Percentiles rank a stretch among this genome's conserved stretches.
phyloP scores from a whole-genome alignment of 1,140 invertebrate genomes.

The Temnothorax curvispinosus region DNA sequence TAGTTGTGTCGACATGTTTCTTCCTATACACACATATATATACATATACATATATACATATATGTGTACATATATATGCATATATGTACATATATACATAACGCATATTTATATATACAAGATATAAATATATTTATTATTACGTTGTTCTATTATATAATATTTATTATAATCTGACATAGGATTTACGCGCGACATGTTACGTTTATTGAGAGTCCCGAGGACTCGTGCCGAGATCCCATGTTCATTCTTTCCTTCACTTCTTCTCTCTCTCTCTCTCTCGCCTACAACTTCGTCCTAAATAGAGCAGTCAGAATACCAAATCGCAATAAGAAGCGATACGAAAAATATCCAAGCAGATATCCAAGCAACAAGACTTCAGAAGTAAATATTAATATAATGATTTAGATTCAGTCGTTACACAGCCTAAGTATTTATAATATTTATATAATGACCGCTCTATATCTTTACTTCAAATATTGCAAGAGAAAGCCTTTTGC shows the following conservation, averaged over 20 bases:
- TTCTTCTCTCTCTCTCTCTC: neutral
- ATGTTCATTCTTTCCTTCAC: neutral
- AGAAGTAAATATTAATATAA: neutral
- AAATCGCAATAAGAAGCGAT: neutral
- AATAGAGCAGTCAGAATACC: neutral
- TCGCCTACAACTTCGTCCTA: neutral
- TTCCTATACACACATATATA: slow-evolving; percentile 82
- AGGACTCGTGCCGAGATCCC: slow-evolving; percentile 67
- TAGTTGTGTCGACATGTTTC: slow-evolving; percentile 84
- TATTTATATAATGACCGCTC: neutral
- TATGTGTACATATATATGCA: slow-evolving; percentile 75
- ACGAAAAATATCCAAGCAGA: neutral
- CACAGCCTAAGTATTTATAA: slow-evolving; percentile 4
- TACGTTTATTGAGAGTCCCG: slow-evolving; percentile 71
- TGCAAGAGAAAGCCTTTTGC: neutral
- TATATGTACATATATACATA: slow-evolving; percentile 79
- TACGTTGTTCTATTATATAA: slow-evolving; percentile 85
- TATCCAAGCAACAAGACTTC: neutral
- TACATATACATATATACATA: slow-evolving; percentile 67
- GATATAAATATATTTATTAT: slow-evolving; percentile 84
- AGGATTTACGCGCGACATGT: slow-evolving; percentile 73
- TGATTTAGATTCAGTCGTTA: slow-evolving; percentile 4
- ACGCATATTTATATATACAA: slow-evolving; percentile 79
- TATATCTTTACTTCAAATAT: neutral
- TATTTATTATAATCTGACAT: slow-evolving; percentile 84